Evolutionary conservation across 1,140 invertebrate species (phyloP).

Genomic region (Papilio machaon): DNA sequence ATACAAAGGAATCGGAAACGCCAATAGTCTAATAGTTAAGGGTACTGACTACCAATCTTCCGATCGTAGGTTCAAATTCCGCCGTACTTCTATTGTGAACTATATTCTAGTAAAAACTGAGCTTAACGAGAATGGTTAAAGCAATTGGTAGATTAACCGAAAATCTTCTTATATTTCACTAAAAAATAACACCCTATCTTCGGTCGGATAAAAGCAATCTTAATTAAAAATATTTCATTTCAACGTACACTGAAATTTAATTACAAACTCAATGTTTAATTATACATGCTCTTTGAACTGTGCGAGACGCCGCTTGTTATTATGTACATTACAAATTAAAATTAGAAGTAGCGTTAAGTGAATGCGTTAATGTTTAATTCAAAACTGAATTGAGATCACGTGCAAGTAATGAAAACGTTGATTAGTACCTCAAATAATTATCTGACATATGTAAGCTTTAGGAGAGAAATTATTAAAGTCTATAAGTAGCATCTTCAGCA

Average conservation of each 20-base stretch:
- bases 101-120: too few species aligned
- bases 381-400: background rate
- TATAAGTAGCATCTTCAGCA: background rate
- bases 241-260: background rate
- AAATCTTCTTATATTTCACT: too few species aligned
- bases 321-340: constrained; percentile 15
- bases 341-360: constrained; percentile 6
- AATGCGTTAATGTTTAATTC: background rate
- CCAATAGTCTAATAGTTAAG: too few species aligned
- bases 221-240: background rate
- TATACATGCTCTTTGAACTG: constrained; percentile 17
- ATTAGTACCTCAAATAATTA: background rate
- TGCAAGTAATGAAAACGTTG: background rate
- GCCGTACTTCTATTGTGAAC: too few species aligned
- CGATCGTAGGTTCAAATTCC: too few species aligned
- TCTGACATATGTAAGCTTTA: background rate
- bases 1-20: background rate
- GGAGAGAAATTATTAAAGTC: background rate
- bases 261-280: constrained; percentile 11
- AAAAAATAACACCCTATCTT: too few species aligned
- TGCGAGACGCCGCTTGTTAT: background rate
- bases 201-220: background rate
- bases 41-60: too few species aligned
- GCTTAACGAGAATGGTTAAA: too few species aligned
- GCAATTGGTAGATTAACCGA: too few species aligned